Conservation (phyloP, 2,797 vertebrate genomes). For the Loris lydekkerianus region DNA sequence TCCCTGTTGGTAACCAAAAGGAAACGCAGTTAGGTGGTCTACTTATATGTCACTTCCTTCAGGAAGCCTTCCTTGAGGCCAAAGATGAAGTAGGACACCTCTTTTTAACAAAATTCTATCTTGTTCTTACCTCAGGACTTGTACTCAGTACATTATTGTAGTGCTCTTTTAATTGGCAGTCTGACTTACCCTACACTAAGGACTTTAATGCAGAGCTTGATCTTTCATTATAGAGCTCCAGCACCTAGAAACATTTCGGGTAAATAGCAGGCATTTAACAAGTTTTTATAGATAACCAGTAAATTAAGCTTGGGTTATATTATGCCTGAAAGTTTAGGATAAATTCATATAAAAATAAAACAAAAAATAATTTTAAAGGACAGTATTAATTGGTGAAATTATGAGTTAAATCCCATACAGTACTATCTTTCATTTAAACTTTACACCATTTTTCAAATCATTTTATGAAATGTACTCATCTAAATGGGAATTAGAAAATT, state of each 20-base stretch:
- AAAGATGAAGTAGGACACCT: background rate
- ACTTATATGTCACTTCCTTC: background rate
- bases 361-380: background rate
- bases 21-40: background rate
- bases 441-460: background rate
- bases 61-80: background rate
- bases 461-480: background rate
- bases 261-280: background rate
- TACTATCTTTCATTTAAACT: background rate
- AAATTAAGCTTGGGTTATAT: background rate
- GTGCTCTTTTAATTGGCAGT: background rate
- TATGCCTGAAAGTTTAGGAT: constrained; percentile 5
- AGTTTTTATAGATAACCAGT: background rate
- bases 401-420: background rate
- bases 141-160: background rate
- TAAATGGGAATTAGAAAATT: constrained; percentile 29
- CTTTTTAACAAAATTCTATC: background rate
- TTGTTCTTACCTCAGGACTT: background rate
- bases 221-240: background rate
- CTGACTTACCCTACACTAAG: background rate
- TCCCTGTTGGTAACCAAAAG: background rate
- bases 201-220: background rate
- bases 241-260: background rate
- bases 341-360: constrained; percentile 59
- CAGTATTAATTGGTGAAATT: background rate